A percentile compares a stretch with the other conserved stretches of the same genome.
phyloP scores from a whole-genome alignment of 2,113 vertebrate species.

The Anoplopoma fimbria region DNA sequence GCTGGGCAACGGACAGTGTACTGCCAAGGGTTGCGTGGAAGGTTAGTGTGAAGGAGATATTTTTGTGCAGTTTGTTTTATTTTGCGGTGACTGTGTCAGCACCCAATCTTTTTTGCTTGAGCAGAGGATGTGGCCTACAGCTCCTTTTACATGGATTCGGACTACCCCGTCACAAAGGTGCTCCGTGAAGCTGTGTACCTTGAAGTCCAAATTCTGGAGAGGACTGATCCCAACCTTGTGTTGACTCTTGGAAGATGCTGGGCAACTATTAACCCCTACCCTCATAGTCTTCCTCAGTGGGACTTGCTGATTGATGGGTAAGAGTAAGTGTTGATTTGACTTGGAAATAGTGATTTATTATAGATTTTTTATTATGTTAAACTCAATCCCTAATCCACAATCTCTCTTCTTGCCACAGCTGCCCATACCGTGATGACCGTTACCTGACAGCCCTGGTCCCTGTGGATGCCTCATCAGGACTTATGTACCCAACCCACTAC shows the following conservation, averaged over 20 bases:
- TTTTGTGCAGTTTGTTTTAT: neutral
- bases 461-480: slow-evolving; percentile 41
- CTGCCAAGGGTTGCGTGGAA: slow-evolving; percentile 67
- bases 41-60: slow-evolving; percentile 47
- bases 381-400: neutral
- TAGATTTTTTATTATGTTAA: neutral
- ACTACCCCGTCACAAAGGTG: slow-evolving; percentile 79
- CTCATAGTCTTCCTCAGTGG: slow-evolving; percentile 78
- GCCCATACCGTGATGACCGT: slow-evolving; percentile 71
- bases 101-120: slow-evolving; percentile 1
- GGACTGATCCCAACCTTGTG: slow-evolving; percentile 84
- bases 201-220: slow-evolving; percentile 85
- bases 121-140: slow-evolving; percentile 63
- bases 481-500: slow-evolving; percentile 68
- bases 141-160: slow-evolving; percentile 64
- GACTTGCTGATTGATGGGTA: slow-evolving; percentile 86
- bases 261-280: slow-evolving; percentile 75
- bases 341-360: neutral
- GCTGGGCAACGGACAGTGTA: slow-evolving; percentile 72
- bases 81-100: neutral
- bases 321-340: slow-evolving; percentile 19
- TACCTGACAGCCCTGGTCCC: slow-evolving; percentile 66
- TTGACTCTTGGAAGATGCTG: slow-evolving; percentile 88
- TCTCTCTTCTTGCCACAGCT: slow-evolving; percentile 53
- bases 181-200: slow-evolving; percentile 84